Evolutionary conservation across 2,113 vertebrate species (phyloP).

Genomic region (Strix aluco): DNA sequence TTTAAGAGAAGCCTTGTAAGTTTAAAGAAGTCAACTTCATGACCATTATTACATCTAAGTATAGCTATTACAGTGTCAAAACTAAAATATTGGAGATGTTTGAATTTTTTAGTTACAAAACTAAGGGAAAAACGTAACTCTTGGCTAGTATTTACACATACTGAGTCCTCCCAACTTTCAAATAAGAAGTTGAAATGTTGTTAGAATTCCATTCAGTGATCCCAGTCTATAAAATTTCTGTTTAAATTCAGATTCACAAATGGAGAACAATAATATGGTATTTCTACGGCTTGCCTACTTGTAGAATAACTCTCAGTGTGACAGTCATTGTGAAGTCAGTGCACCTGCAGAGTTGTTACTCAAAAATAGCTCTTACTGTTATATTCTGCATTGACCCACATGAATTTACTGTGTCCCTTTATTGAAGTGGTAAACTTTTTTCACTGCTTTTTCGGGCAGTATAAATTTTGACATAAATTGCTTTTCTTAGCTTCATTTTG

Average conservation of each 20-base stretch:
- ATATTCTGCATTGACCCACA: not conserved
- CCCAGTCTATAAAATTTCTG: not conserved
- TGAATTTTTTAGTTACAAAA: not conserved
- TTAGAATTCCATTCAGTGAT: not conserved
- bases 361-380: not conserved
- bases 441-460: not conserved
- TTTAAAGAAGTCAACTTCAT: not conserved
- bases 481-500: not conserved
- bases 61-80: not conserved
- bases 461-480: not conserved
- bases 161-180: not conserved
- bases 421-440: not conserved
- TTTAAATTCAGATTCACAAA: not conserved
- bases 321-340: not conserved
- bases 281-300: not conserved
- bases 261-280: not conserved
- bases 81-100: not conserved
- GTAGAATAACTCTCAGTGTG: not conserved
- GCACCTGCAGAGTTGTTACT: not conserved
- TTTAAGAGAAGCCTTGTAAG: not conserved
- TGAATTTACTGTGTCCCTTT: not conserved
- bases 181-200: not conserved
- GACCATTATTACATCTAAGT: not conserved
- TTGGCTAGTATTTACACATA: not conserved
- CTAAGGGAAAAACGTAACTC: not conserved